phyloP scores from a whole-genome alignment of 2,113 vertebrate genomes.

The Perognathus longimembris region DNA sequence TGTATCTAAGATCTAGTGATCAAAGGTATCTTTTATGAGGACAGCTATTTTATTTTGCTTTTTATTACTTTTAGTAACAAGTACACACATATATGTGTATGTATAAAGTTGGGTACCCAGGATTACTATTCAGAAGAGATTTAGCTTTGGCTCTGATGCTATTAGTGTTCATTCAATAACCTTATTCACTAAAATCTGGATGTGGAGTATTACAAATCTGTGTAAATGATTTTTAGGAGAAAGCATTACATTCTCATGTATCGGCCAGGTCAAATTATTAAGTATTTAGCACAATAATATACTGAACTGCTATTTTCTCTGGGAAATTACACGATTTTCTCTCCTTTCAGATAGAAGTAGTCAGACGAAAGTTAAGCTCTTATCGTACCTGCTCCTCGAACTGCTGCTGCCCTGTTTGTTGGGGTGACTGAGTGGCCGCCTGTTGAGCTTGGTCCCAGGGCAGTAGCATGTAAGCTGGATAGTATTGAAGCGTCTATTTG shows the following conservation, averaged over 20 bases:
- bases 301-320: neutral
- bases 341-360: neutral
- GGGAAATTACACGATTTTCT: neutral
- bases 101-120: too few relatives aligned
- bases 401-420: conserved; percentile 37
- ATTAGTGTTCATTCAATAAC: neutral
- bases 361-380: neutral
- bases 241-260: neutral
- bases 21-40: neutral
- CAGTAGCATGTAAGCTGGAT: conserved; percentile 68
- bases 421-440: neutral
- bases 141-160: neutral
- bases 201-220: neutral
- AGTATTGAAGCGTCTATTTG: conserved; percentile 51
- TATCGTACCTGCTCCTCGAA: conserved; percentile 71
- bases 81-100: neutral
- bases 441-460: conserved; percentile 64
- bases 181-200: neutral
- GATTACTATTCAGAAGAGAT: neutral
- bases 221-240: neutral
- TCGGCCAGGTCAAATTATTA: neutral
- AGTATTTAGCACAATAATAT: neutral
- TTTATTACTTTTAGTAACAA: neutral
- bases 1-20: neutral
- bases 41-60: neutral